Evolutionary conservation across 2,797 vertebrate species (phyloP).

Genomic region (Perodicticus potto): DNA sequence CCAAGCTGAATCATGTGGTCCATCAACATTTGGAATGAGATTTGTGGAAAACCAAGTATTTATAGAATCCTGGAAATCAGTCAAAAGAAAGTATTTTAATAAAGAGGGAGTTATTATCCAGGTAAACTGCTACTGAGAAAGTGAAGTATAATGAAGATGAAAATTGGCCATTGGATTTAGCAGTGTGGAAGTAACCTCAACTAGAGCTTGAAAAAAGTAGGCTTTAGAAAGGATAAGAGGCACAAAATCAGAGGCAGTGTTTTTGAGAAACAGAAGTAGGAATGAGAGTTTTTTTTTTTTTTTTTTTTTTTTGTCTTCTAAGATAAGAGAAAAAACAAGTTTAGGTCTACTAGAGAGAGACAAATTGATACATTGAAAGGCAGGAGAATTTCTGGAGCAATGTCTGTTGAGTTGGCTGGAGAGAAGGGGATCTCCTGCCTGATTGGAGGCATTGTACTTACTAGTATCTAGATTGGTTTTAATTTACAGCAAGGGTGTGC

Average conservation of each 20-base stretch:
- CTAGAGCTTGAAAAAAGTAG: not conserved
- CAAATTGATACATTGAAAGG: not conserved
- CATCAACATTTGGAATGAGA: conserved; percentile 24
- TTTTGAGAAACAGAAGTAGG: not conserved
- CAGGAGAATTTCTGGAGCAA: not conserved
- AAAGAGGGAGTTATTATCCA: not conserved
- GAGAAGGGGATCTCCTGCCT: not conserved
- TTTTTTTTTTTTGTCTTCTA: conserved; percentile 13
- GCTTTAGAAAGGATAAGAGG: not conserved
- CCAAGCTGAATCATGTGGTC: not conserved
- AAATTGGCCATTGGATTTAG: not conserved
- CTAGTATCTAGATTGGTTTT: not conserved
- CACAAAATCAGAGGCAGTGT: not conserved
- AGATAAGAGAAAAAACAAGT: not conserved
- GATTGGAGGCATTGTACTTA: not conserved
- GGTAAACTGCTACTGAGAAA: not conserved
- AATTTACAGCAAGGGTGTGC: not conserved
- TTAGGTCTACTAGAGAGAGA: conserved; percentile 5
- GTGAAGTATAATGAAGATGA: not conserved
- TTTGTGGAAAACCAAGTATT: not conserved
- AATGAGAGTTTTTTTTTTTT: not conserved
- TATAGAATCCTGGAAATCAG: not conserved
- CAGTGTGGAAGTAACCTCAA: not conserved
- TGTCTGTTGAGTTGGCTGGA: not conserved
- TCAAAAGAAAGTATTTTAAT: conserved; percentile 15